Base-by-base conservation (phyloP, 2,113 vertebrate species). In the Ceyx cyanopectus region DNA sequence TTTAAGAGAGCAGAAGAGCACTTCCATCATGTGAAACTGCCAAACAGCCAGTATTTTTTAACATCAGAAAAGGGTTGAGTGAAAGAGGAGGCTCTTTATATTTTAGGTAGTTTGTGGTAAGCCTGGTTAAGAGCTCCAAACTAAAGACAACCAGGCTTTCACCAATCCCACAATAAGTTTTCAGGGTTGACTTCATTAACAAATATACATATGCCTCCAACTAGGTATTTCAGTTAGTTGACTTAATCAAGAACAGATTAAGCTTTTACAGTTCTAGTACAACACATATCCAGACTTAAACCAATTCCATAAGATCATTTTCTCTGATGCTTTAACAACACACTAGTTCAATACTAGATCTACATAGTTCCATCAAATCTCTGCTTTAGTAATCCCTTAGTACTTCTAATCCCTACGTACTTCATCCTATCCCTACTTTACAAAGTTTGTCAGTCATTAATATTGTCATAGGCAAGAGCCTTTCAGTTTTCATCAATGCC, bases 121-220 rank as follows among this genome's bases (percentile, higher is more conserved):
- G 84, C 95, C 83, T 83, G 81, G 96, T 94, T 98, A 94, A 96
- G 98, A 97, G 75, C 92, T 96, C 92, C 78, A 41, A 94, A 97
- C 85, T 81, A 94, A 92, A 94, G 94, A 97, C 82, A 85, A 97
- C 83, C 88, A 96, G 63, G 70, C 92, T 94, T 96, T 97, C 96
- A 98, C 95, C 91, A 96, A 97, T 95, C 96, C 97, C 97, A 97
- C 98, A 97, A 97, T 96, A 98, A 98, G 97, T 98, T 97, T 97
- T 96, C 92, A 96, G 95, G 96, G 93, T 85, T 94, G 90, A 97
- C 94, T 97, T 97, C 86, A 92, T 95, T 87, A 91, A 77, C 82
- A 98, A 98, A 97, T 92, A 96, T 20, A 96, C 89, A 93, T 77
- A 96, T 92, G 75, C 90, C 94, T 98, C 95, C 97, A 97, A 96